These are phyloP conservation scores for Ornithoptera priamus DNA, from an alignment of 2,888 invertebrate species.

Conservation along the genomic window DNA sequence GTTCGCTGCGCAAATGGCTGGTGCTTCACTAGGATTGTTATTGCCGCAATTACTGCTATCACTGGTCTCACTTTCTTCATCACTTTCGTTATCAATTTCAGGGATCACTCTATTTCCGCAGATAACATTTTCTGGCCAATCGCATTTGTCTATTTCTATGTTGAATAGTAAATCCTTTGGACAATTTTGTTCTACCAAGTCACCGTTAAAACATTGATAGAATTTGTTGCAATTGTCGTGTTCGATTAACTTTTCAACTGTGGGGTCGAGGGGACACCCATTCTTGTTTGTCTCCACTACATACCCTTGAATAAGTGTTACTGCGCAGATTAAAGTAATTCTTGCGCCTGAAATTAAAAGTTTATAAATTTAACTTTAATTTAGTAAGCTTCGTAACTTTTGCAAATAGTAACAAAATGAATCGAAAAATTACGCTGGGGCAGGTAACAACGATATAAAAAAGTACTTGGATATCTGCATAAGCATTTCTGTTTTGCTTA, in stretches of 20 bases:
- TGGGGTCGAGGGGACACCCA: slow-evolving; percentile 38
- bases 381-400: too few relatives aligned
- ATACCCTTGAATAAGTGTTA: slow-evolving; percentile 44
- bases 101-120: slow-evolving; percentile 35
- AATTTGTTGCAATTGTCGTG: slow-evolving; percentile 46
- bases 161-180: slow-evolving; percentile 36
- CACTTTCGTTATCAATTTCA: not conserved
- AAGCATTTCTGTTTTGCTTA: too few relatives aligned
- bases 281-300: slow-evolving; percentile 38
- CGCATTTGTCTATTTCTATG: slow-evolving; percentile 36
- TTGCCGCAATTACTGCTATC: slow-evolving; percentile 27
- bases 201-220: slow-evolving; percentile 45
- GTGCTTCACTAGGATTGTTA: slow-evolving; percentile 40
- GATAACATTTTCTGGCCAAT: slow-evolving; percentile 40
- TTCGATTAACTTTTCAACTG: slow-evolving; percentile 39
- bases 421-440: too few relatives aligned
- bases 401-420: too few relatives aligned
- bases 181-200: slow-evolving; percentile 39
- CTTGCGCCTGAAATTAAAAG: slow-evolving; percentile 47
- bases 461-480: too few relatives aligned
- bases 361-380: not conserved
- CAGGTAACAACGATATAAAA: too few relatives aligned
- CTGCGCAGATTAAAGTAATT: slow-evolving; percentile 52
- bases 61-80: slow-evolving; percentile 23
- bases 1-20: slow-evolving; percentile 40